Conservation (phyloP, 2,797 vertebrate genomes). For the Gobionotothen gibberifrons region DNA sequence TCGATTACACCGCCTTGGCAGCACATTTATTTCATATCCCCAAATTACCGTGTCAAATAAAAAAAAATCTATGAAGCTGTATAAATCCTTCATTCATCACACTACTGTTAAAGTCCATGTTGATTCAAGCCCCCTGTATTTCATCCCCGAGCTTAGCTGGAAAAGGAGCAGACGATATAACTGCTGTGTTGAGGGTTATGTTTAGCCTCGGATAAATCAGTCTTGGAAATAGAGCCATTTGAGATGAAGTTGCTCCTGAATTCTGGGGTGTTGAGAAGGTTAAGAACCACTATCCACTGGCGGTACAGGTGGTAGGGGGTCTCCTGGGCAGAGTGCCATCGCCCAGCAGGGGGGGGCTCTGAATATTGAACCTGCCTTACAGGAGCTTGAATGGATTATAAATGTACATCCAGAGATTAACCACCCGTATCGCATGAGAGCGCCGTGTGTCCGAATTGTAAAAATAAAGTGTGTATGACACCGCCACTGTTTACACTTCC, state of each 20-base stretch:
- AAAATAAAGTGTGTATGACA: constrained; percentile 76
- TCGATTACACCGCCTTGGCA: constrained; percentile 69
- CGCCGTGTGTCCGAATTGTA: constrained; percentile 67
- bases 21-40: constrained; percentile 59
- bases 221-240: constrained; percentile 31
- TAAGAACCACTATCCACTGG: constrained; percentile 51
- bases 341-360: constrained; percentile 35
- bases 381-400: constrained; percentile 68
- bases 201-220: constrained; percentile 63
- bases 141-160: constrained; percentile 51
- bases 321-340: constrained; percentile 54
- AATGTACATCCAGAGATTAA: constrained; percentile 59
- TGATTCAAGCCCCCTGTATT: constrained; percentile 69
- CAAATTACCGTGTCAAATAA: constrained; percentile 58
- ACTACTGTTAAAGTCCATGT: constrained; percentile 61
- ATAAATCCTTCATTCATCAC: constrained; percentile 71
- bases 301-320: constrained; percentile 33
- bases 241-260: constrained; percentile 50
- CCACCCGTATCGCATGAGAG: constrained; percentile 56
- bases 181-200: constrained; percentile 37
- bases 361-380: constrained; percentile 51
- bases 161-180: constrained; percentile 36
- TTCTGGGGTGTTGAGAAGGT: constrained; percentile 63
- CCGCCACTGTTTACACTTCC: constrained; percentile 63
- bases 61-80: constrained; percentile 28